These are phyloP conservation scores for Carassius gibelio DNA, from an alignment of 2,113 vertebrate genomes.

Conservation along the genomic window DNA sequence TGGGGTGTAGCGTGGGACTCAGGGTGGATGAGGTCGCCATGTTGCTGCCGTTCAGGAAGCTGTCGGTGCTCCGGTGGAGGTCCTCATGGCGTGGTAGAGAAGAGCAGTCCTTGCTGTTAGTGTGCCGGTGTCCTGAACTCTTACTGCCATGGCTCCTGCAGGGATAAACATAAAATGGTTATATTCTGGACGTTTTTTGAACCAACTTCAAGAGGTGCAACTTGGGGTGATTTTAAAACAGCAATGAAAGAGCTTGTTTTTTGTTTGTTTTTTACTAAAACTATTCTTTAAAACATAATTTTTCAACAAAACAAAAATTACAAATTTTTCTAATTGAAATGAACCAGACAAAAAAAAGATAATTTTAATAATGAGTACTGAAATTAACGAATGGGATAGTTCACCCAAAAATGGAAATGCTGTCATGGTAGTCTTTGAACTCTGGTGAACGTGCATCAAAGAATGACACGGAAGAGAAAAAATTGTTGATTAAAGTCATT, in stretches of 20 bases:
- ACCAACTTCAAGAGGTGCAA: neutral
- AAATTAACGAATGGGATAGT: neutral
- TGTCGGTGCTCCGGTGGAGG: slow-evolving; percentile 88
- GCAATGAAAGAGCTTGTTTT: neutral
- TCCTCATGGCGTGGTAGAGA: slow-evolving; percentile 91
- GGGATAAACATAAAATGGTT: neutral
- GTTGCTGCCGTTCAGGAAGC: slow-evolving; percentile 92
- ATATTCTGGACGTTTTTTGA: neutral
- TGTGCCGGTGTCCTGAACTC: slow-evolving; percentile 88
- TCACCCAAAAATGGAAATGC: too few species aligned
- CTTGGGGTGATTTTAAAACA: neutral
- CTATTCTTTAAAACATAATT: too few species aligned
- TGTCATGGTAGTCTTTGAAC: too few species aligned
- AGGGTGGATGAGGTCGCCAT: slow-evolving; percentile 83
- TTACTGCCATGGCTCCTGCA: slow-evolving; percentile 89
- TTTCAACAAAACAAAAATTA: neutral
- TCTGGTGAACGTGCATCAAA: too few species aligned
- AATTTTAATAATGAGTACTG: neutral
- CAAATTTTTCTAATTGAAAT: neutral
- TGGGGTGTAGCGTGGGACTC: slow-evolving; percentile 89
- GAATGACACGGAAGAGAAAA: too few species aligned
- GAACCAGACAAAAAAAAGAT: neutral
- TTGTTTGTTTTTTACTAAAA: too few species aligned
- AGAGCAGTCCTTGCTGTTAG: slow-evolving; percentile 93
- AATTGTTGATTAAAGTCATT: too few species aligned